phyloP scores from a whole-genome alignment of 2,797 vertebrate species.

The Typhlichthys subterraneus region DNA sequence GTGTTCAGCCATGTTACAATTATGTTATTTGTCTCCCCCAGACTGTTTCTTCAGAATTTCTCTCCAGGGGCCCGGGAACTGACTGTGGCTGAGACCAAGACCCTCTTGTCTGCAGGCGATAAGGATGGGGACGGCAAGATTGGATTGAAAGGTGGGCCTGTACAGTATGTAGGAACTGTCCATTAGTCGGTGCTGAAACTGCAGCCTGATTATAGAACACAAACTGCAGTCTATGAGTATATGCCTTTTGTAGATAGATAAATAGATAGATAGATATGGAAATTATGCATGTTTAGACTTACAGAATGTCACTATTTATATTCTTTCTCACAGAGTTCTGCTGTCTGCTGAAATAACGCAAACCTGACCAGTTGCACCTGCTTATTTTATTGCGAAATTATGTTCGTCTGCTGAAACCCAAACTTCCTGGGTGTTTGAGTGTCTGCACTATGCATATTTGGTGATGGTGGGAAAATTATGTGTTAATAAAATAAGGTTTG shows the following conservation, averaged over 20 bases:
- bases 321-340: slow-evolving; percentile 67
- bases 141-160: slow-evolving; percentile 63
- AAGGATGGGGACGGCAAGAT: slow-evolving; percentile 77
- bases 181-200: slow-evolving; percentile 51
- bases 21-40: slow-evolving; percentile 33
- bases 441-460: slow-evolving; percentile 48
- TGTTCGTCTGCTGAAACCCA: slow-evolving; percentile 19
- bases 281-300: background rate
- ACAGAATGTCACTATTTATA: slow-evolving; percentile 8
- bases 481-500: slow-evolving; percentile 53
- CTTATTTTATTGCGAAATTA: background rate
- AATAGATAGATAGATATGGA: too few species aligned
- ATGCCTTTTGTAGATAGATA: background rate
- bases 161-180: slow-evolving; percentile 46
- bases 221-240: background rate
- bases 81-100: slow-evolving; percentile 71
- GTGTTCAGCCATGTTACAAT: slow-evolving; percentile 10
- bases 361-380: background rate
- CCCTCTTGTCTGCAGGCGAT: slow-evolving; percentile 73
- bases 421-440: slow-evolving; percentile 34
- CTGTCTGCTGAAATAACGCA: slow-evolving; percentile 61
- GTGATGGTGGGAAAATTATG: slow-evolving; percentile 18
- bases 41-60: slow-evolving; percentile 79
- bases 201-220: slow-evolving; percentile 5
- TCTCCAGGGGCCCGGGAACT: slow-evolving; percentile 62